These are phyloP conservation scores for Xylota sylvarum DNA, from an alignment of 2,888 invertebrate species.

Conservation along the genomic window DNA sequence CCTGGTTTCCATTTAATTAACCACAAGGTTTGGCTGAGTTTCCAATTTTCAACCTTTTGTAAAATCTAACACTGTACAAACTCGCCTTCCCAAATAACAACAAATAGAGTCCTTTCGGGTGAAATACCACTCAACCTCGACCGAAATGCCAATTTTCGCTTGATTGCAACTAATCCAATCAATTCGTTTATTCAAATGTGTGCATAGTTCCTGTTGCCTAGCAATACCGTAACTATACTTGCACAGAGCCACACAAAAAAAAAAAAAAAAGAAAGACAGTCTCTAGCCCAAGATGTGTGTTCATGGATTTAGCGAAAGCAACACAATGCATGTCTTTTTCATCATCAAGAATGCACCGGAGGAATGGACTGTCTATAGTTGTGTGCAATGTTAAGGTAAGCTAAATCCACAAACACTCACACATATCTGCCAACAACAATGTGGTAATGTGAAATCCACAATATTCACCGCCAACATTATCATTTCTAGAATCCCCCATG, in stretches of 20 bases:
- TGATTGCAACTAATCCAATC: conserved; percentile 55
- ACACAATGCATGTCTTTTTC: conserved; percentile 36
- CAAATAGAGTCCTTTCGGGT: neutral
- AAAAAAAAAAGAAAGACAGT: conserved; percentile 13
- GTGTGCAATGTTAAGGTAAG: conserved; percentile 9
- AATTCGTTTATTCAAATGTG: conserved; percentile 32
- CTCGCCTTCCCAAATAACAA: neutral
- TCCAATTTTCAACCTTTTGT: neutral
- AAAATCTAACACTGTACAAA: neutral
- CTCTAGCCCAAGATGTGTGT: conserved; percentile 3
- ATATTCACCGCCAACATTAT: conserved; percentile 35
- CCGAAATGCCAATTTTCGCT: conserved; percentile 21
- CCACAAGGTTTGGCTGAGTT: conserved; percentile 5
- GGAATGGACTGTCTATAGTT: conserved; percentile 3
- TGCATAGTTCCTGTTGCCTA: neutral
- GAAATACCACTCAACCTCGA: neutral
- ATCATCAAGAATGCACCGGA: conserved; percentile 45
- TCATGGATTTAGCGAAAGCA: conserved; percentile 17
- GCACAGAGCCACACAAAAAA: neutral
- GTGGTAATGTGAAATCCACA: conserved; percentile 29
- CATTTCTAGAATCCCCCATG: neutral
- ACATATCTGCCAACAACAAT: conserved; percentile 25
- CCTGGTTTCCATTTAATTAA: conserved; percentile 14
- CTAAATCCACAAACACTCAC: conserved; percentile 22
- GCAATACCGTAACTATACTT: neutral